Evolutionary conservation across 1,140 invertebrate species (phyloP).

Genomic region (Copidosoma floridanum): DNA sequence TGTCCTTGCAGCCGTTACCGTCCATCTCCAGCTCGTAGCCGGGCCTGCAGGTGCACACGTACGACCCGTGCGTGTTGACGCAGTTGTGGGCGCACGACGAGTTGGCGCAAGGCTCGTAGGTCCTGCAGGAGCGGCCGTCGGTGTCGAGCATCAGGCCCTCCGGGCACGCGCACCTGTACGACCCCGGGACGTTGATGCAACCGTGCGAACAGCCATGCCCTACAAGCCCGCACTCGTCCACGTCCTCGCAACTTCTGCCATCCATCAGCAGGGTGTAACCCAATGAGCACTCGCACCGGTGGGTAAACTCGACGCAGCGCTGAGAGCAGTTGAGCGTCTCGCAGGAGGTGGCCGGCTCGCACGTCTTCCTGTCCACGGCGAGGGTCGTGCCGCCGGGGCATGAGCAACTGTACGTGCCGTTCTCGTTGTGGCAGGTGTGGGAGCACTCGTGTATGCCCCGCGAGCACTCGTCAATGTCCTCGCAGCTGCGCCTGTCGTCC

Average conservation of each 20-base stretch:
- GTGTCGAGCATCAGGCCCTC: slow-evolving; percentile 54
- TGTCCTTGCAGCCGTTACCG: slow-evolving; percentile 49
- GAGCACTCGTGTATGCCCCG: slow-evolving; percentile 58
- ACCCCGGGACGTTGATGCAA: slow-evolving; percentile 74
- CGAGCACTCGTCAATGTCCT: slow-evolving; percentile 63
- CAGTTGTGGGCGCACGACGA: slow-evolving; percentile 28
- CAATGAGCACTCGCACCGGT: slow-evolving; percentile 53
- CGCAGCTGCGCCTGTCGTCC: slow-evolving; percentile 52
- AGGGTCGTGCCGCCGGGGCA: slow-evolving; percentile 66
- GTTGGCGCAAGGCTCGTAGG: slow-evolving; percentile 17
- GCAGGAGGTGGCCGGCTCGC: slow-evolving; percentile 44
- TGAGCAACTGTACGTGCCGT: slow-evolving; percentile 56
- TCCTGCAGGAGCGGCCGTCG: slow-evolving; percentile 25
- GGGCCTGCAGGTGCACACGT: slow-evolving; percentile 28
- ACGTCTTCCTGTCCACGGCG: slow-evolving; percentile 68
- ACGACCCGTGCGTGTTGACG: slow-evolving; percentile 36
- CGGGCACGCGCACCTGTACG: slow-evolving; percentile 72
- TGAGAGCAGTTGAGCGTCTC: slow-evolving; percentile 52
- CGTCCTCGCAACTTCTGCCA: slow-evolving; percentile 57
- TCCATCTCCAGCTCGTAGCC: slow-evolving; percentile 40
- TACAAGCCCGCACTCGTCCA: slow-evolving; percentile 72
- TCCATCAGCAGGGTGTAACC: slow-evolving; percentile 37
- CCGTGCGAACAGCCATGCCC: slow-evolving; percentile 65
- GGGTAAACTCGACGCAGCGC: slow-evolving; percentile 50
- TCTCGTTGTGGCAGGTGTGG: slow-evolving; percentile 58